phyloP scores from a whole-genome alignment of 2,113 vertebrate species.

The Craseonycteris thonglongyai region DNA sequence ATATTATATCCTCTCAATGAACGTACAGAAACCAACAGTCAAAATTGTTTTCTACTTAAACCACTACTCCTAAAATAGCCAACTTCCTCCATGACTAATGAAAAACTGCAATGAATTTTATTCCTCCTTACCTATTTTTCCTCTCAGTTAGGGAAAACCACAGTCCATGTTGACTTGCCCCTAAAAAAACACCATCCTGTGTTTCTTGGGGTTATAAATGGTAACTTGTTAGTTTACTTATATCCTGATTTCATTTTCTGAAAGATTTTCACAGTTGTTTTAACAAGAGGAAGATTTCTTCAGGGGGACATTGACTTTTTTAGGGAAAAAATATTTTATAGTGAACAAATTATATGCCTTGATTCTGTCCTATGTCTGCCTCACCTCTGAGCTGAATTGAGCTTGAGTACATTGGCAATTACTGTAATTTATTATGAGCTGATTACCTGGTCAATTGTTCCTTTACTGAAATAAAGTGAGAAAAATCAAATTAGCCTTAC shows the following conservation, averaged over 20 bases:
- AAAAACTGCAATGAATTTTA: background rate
- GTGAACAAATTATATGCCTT: conserved; percentile 45
- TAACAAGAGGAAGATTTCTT: conserved; percentile 37
- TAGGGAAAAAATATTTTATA: conserved; percentile 52
- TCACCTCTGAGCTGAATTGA: conserved; percentile 30
- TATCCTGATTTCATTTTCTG: background rate
- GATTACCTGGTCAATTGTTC: conserved; percentile 21
- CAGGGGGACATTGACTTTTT: conserved; percentile 3
- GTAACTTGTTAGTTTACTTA: background rate
- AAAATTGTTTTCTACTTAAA: background rate
- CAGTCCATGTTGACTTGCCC: background rate
- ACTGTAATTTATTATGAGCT: conserved; percentile 59
- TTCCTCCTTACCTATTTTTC: background rate
- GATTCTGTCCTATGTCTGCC: conserved; percentile 20
- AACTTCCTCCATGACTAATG: background rate
- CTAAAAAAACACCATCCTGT: background rate
- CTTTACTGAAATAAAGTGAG: conserved; percentile 62
- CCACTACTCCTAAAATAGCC: background rate
- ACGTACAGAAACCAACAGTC: background rate
- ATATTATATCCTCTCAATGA: background rate
- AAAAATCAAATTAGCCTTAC: conserved; percentile 67
- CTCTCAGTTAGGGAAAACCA: background rate
- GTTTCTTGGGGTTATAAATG: background rate
- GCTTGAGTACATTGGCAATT: conserved; percentile 21
- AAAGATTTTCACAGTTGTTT: conserved; percentile 16